Evolutionary conservation across 2,113 vertebrate species (phyloP), one percentile per base, ranked within the genome.

Genomic region (Archilochus colubris): DNA sequence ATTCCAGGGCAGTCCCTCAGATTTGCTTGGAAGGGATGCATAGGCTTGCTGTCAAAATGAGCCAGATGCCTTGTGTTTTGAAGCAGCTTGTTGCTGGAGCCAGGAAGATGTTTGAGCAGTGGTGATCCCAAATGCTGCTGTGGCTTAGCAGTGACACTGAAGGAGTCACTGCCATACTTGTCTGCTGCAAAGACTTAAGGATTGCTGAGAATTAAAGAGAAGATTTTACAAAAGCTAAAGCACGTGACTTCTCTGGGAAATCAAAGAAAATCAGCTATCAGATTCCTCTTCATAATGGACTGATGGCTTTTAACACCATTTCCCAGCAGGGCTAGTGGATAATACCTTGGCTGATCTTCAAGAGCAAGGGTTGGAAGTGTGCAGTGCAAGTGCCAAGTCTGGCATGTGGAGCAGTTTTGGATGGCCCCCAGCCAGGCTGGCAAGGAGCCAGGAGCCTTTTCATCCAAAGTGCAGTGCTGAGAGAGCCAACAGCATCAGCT

Each of bases 1-100:
- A 81, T 89, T 91, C 76, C 88, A 94, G 86, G 88, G 80, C 88
- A 93, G 73, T 53, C 53, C 63, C 50, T 88, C 82, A 61, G 54
- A 80, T 80, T 85, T 11, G 14, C 38, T 78, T 88, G 88, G 82
- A 86, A 96, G 69, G 2, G 8, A 24, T 5, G 17, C 44, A 36
- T 69, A 75, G 82, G 81, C 72, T 44, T 23, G 30, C 79, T 84
- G 91, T 88, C 51, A 33, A 80, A 91, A 85, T 0, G 17, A 95
- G 88, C 91, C 80, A 77, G 88, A 74, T 0, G 9, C 33, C 48
- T 70, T 6, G 15, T 2, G 14, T 74, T 90, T 80, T 38, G 76
- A 77, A 90, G 57, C 9, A 1, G 31, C 64, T 87, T 5, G 1
- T 36, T 82, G 70, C 75, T 77, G 64, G 48, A 91, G 90, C 76